A percentile compares a stretch with the other conserved stretches of the same genome.
These are phyloP conservation scores for Cyprinus carpio DNA, from an alignment of 2,113 vertebrate species.

Conservation along the genomic window DNA sequence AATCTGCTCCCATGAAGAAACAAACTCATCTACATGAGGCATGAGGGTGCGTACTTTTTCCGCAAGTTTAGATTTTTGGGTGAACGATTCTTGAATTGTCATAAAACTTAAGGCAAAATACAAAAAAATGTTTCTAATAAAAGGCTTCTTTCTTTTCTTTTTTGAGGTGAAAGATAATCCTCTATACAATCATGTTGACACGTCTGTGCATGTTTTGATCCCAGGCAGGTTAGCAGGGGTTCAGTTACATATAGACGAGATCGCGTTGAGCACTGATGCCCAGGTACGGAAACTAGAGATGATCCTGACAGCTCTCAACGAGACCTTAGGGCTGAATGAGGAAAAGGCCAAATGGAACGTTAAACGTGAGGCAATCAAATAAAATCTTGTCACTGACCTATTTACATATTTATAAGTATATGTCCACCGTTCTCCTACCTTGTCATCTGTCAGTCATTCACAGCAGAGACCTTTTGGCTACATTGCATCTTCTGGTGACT, in stretches of 20 bases:
- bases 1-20: no score
- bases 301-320: conserved; percentile 76
- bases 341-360: conserved; percentile 81
- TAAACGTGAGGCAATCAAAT: conserved; percentile 77
- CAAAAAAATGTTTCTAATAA: no score
- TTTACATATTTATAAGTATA: conserved; percentile 11
- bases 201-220: conserved; percentile 5
- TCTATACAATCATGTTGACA: background rate
- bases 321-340: conserved; percentile 72
- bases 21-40: background rate
- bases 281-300: conserved; percentile 83
- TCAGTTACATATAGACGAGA: conserved; percentile 81
- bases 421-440: background rate
- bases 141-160: background rate
- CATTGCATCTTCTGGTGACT: conserved; percentile 89
- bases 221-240: conserved; percentile 78
- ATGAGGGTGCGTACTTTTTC: background rate
- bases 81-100: background rate
- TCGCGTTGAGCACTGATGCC: conserved; percentile 76
- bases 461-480: conserved; percentile 86
- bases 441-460: conserved; percentile 77
- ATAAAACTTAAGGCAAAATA: background rate
- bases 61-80: background rate
- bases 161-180: background rate
- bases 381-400: background rate